Evolutionary conservation across 2,888 invertebrate species (phyloP), one percentile per base, ranked within the genome.

Genomic region (Drosophila hamatofila): DNA sequence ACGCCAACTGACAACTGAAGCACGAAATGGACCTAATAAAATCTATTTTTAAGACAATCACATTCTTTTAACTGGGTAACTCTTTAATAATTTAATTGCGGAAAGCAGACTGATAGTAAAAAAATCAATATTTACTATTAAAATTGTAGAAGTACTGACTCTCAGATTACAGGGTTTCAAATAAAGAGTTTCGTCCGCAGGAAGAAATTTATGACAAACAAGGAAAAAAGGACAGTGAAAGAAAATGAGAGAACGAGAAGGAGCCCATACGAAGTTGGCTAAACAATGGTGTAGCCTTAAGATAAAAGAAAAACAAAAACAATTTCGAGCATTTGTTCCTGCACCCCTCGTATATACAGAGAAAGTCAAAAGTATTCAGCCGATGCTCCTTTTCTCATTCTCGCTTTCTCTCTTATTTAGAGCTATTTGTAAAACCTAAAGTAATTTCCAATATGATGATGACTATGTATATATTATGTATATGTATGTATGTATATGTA

Each of bases 11-110:
- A 61, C 37, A 56, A 46, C 44, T 27, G 12, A 0, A 23, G 23
- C 9, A 25, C 12, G 41, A 25, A 25, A 8, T n/a, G 27, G 11
- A 30, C 1, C 30, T 18, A 7, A 49, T 11, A n/a, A 30, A 18
- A 30, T 18, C 12, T 30, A 49, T 30, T 18, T 12, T 6, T 1
- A 11, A 30, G 7, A 12, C 30, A 18, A 46, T 25, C 16, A 6
- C 5, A 16, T 14, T 14, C 7, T 25, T 23, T 25, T 25, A 27
- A 48, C 9, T 9, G 8, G 11, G 12, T 6, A 14, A 14, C 0
- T 52, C 9, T 35, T 52, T 35, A 52, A 35, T 12, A 49, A 49
- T 14, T 18, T 49, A 18, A 49, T 27, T 46, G 25, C n/a, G 25
- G 4, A 4, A 9, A n/a, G 25, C 46, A 16, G 14, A 5, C 9